Conservation (phyloP, 2,113 vertebrate genomes). For the Dasyornis broadbenti region DNA sequence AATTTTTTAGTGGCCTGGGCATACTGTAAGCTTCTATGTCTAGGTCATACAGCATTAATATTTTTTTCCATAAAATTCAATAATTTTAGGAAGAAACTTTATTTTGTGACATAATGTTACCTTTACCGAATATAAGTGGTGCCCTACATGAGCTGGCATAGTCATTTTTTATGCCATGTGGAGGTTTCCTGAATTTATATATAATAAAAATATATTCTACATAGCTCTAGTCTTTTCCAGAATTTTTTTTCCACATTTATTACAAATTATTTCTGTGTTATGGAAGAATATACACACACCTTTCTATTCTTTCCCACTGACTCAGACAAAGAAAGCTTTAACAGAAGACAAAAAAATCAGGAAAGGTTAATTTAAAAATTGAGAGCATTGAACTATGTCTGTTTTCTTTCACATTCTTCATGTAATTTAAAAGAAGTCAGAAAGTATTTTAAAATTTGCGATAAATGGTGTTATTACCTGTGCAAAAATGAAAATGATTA, state of each 20-base stretch:
- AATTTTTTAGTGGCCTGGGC: background rate
- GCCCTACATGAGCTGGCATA: background rate
- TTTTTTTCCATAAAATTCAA: background rate
- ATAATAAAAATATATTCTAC: background rate
- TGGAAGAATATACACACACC: background rate
- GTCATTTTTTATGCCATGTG: rapidly evolving
- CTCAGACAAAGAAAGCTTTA: background rate
- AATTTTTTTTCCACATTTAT: background rate
- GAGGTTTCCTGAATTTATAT: background rate
- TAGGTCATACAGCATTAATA: background rate
- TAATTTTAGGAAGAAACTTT: background rate
- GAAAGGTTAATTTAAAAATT: background rate
- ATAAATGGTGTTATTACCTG: background rate
- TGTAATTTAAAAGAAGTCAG: background rate
- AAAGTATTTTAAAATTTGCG: background rate
- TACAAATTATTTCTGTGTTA: background rate
- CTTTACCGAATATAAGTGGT: background rate
- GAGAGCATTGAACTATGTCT: rapidly evolving
- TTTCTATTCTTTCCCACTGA: background rate
- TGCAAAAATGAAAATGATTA: background rate
- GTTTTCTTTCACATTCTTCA: background rate
- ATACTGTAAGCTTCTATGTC: background rate
- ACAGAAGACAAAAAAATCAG: background rate
- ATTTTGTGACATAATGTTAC: background rate
- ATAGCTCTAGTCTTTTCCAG: background rate